These are phyloP conservation scores for Teleogryllus oceanicus DNA, from an alignment of 2,888 invertebrate genomes.

Conservation along the genomic window DNA sequence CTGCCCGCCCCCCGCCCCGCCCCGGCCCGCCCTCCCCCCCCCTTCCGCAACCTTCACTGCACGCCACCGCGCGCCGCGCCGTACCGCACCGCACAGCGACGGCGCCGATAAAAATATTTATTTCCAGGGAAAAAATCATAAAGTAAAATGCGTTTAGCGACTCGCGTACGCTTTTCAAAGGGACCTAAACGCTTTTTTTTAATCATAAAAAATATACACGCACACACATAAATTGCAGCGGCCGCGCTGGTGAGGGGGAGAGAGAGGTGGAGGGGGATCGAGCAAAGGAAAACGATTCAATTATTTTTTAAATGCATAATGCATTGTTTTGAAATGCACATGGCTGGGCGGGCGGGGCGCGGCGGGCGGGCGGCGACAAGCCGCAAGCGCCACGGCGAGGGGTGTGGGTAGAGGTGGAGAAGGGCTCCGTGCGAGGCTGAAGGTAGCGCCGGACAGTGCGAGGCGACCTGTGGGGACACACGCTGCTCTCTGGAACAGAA, in stretches of 20 bases:
- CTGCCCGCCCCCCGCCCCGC: background rate
- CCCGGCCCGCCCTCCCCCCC: background rate
- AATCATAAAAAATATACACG: slow-evolving; percentile 18
- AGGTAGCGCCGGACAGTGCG: no score
- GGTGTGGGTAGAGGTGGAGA: background rate
- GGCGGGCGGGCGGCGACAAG: background rate
- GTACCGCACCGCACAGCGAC: background rate
- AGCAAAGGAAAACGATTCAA: slow-evolving; percentile 9
- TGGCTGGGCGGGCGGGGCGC: background rate
- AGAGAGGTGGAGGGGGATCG: background rate
- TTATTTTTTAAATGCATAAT: slow-evolving; percentile 11
- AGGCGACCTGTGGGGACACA: no score
- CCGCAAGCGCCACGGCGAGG: background rate
- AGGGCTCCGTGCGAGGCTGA: background rate
- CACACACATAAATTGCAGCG: background rate
- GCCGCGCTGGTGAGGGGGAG: background rate
- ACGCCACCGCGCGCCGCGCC: background rate
- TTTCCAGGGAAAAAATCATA: background rate
- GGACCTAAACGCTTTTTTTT: background rate
- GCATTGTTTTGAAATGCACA: slow-evolving; percentile 10
- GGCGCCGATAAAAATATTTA: slow-evolving; percentile 4
- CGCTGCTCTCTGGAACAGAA: no score
- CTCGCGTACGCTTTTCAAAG: background rate
- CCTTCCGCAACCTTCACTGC: background rate
- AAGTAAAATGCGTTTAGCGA: background rate